A percentile compares a stretch with the other conserved stretches of the same genome.
Conservation (phyloP, 2,113 vertebrate species). For the Ceyx melanurus region DNA sequence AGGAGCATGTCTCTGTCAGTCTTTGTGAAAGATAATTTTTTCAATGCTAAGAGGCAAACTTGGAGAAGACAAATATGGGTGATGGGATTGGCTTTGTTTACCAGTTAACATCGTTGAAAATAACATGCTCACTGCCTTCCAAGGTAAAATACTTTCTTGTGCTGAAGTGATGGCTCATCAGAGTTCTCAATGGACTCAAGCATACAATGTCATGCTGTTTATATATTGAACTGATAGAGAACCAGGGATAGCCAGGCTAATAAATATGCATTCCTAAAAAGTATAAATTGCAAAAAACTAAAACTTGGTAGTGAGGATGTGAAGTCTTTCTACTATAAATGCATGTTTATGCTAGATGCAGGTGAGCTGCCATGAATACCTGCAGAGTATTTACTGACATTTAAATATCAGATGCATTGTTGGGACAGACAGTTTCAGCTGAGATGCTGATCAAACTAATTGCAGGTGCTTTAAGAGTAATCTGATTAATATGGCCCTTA, state of each 20-base stretch:
- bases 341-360: neutral
- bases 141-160: neutral
- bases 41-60: neutral
- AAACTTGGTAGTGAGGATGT: neutral
- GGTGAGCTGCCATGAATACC: neutral
- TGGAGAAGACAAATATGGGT: neutral
- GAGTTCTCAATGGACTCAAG: neutral
- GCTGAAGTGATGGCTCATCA: neutral
- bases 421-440: neutral
- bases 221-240: neutral
- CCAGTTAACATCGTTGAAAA: neutral
- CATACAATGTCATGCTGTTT: neutral
- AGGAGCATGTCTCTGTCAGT: neutral
- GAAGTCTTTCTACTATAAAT: neutral
- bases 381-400: neutral
- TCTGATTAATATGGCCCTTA: neutral
- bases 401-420: neutral
- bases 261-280: neutral
- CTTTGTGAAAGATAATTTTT: neutral
- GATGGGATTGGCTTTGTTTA: neutral
- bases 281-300: neutral
- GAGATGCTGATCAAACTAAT: neutral
- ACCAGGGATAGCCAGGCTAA: neutral
- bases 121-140: neutral
- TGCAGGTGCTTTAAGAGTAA: neutral